Conservation (phyloP, 2,797 vertebrate genomes). For the Coracias cyanogaster region DNA sequence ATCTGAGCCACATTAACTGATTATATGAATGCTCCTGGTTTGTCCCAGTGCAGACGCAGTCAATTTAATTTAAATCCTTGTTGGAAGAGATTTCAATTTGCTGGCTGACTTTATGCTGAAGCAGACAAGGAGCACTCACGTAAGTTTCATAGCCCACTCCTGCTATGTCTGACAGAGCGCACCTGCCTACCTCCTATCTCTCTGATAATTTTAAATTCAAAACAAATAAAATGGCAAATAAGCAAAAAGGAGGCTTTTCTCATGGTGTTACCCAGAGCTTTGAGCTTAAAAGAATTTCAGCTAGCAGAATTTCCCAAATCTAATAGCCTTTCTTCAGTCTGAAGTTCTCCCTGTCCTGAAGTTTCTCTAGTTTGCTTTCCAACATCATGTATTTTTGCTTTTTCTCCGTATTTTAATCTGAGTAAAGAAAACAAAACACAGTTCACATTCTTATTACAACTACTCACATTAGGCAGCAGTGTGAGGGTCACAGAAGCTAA, state of each 20-base stretch:
- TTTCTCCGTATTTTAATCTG: not conserved
- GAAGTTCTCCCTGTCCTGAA: not conserved
- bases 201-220: conserved; percentile 27
- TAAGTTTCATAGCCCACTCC: conserved; percentile 29
- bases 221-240: conserved; percentile 23
- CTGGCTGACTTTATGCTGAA: conserved; percentile 41
- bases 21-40: conserved; percentile 46
- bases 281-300: not conserved
- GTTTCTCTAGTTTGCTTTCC: not conserved
- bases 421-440: not conserved
- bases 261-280: not conserved
- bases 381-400: not conserved
- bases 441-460: not conserved
- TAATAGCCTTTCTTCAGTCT: not conserved
- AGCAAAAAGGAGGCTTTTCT: not conserved
- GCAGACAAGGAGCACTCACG: not conserved
- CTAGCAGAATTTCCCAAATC: not conserved
- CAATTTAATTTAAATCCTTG: conserved; percentile 60
- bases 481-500: not conserved
- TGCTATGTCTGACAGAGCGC: not conserved
- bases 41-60: conserved; percentile 56
- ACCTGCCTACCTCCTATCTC: conserved; percentile 24
- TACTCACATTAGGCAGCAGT: not conserved
- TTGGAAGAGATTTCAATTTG: conserved; percentile 53
- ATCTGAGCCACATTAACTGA: conserved; percentile 56